Base-by-base conservation (phyloP, 2,797 vertebrate genomes). In the Serranus cabrilla region DNA sequence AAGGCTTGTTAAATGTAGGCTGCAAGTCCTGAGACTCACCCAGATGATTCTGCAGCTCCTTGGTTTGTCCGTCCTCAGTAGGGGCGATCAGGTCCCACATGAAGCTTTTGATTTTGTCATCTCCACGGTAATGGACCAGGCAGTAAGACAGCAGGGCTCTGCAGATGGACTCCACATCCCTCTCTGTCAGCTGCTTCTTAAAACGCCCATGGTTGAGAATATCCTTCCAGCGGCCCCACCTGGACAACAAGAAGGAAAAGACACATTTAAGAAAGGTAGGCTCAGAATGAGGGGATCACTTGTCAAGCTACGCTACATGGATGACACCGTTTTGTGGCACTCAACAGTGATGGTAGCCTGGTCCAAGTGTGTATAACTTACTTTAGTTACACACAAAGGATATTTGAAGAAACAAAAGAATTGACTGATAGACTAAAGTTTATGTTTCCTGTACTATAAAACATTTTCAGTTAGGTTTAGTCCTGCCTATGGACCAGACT, bases 21-120 rank as follows among this genome's bases (percentile, higher is more conserved):
- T 57, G 54, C 5, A 46, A 8, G 49, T 43, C 16, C 68, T 17
- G 27, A 76, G n/a, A 64, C 89, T 92, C 92, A 98, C 98, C 98
- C 0, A 99, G 92, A 86, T 99, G 98, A 90, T 99, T 99, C 87
- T 99, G 98, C 27, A 99, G 93, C 90, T 99, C 98, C 76, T 97
- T 95, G 56, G 98, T 98, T 52, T 94, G 96, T n/a, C 98, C 98
- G 13, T 99, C 96, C 82, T 99, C 98, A 7, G 96, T 95, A 5
- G 98, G 98, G 11, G 98, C 98, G 27, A 99, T 99, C 76, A 99
- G 96, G 90, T 99, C 98, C 98, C 98, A 99, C 93, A 99, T 99
- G 91, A 99, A 99, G 88, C 98, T 96, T 93, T 99, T 99, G 80
- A 99, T 99, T 93, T 99, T 99, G 93, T 99, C 98, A 81, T 99